Evolutionary conservation across 1,140 invertebrate genomes (phyloP), one percentile per base, ranked within the genome.

Genomic region (Drosophila pruinosa): DNA sequence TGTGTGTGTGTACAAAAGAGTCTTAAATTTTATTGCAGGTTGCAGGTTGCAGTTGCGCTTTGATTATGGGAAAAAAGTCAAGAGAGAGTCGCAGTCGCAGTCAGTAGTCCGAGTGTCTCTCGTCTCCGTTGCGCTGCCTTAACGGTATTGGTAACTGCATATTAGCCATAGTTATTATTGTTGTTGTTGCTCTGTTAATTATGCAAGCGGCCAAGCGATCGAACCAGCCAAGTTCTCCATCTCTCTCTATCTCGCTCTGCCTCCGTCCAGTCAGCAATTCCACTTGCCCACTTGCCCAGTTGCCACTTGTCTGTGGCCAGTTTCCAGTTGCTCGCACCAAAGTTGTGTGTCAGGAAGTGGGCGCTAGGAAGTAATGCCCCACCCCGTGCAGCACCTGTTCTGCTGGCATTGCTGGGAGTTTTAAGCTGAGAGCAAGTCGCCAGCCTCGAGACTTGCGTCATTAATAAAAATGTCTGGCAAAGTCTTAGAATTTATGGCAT

Each of bases 401-500:
- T 19, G 48, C 81, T 86, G 28, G 28, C 28, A 8, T 8, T 7
- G 8, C 28, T 31, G 28, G 28, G 0, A 31, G 28, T 1, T 31
- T 10, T n/a, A 31, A 34, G 41, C 17, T 45, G 19, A 8, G 8
- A n/a, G 31, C 31, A n/a, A 21, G 50, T 53, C 24, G 5, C 45
- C 15, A 52, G 28, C 21, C 28, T 53, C 45, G 28, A 45, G 59
- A 53, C 50, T 57, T 86, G 81, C 81, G 81, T 86, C 81, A 86
- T 86, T 86, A 86, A 86, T 86, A 86, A 86, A 86, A 86, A 86
- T 86, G 81, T 86, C 81, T 86, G 74, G 82, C 62, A 64, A 72
- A 75, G 81, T 79, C 81, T 86, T 86, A 78, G 72, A 86, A 86
- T 86, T 86, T 86, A 86, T 86, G 81, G 81, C 82, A 86, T 75